These are phyloP conservation scores for Manacus vitellinus DNA, from an alignment of 2,113 vertebrate species.

Conservation along the genomic window DNA sequence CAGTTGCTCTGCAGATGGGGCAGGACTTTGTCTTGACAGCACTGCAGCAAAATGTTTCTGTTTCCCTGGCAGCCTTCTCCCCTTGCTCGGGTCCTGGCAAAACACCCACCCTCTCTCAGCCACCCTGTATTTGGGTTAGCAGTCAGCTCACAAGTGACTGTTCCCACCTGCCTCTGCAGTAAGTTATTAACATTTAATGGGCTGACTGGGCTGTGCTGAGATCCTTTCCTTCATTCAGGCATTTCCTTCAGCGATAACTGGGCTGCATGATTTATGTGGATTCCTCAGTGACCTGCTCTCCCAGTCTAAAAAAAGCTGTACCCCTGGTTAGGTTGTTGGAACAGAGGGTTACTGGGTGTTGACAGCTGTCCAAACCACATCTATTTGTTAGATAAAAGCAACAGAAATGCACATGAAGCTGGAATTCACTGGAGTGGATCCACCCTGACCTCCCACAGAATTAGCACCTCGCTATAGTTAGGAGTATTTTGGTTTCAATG, in stretches of 20 bases:
- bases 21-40: neutral
- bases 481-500: constrained; percentile 28
- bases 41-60: neutral
- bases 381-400: neutral
- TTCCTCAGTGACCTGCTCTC: constrained; percentile 2
- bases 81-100: neutral
- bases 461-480: neutral
- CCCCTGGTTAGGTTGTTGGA: neutral
- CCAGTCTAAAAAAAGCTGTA: neutral
- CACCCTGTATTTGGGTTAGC: constrained; percentile 17
- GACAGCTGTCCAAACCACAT: neutral
- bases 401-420: neutral
- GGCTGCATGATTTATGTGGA: neutral
- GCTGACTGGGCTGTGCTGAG: neutral
- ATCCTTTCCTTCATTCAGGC: constrained; percentile 21
- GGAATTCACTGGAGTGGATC: constrained; percentile 9
- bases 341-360: neutral
- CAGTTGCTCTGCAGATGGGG: accelerated
- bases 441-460: constrained; percentile 8
- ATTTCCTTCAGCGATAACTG: neutral
- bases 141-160: constrained; percentile 24
- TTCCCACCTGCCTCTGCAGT: constrained; percentile 37
- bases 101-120: neutral
- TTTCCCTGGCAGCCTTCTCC: neutral
- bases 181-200: constrained; percentile 46